Conservation (phyloP, 2,797 vertebrate genomes). For the Trachurus trachurus region DNA sequence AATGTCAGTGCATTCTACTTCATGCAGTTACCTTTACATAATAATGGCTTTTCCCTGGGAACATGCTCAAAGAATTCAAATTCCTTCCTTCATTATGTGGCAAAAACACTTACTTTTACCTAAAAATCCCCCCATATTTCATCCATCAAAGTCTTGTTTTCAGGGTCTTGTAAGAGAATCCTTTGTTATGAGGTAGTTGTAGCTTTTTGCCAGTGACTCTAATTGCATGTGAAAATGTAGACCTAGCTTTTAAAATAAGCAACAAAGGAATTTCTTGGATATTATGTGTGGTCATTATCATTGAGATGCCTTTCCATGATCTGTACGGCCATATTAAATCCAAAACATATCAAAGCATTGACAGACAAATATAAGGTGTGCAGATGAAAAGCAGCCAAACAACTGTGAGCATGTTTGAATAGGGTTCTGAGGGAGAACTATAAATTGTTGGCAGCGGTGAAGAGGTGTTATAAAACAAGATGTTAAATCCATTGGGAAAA, state of each 20-base stretch:
- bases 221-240: neutral
- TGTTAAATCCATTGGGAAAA: constrained; percentile 43
- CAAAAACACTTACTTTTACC: neutral
- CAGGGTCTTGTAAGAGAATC: neutral
- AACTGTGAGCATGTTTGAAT: constrained; percentile 8
- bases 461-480: constrained; percentile 33
- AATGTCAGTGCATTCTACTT: neutral
- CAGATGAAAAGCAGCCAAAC: constrained; percentile 34
- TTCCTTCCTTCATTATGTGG: too few species aligned
- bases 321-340: constrained; percentile 1
- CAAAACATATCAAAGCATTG: constrained; percentile 27
- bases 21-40: neutral
- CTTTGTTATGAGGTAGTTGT: constrained; percentile 10
- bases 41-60: neutral
- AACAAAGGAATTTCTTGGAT: neutral
- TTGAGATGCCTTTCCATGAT: constrained; percentile 17
- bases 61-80: neutral
- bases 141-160: neutral
- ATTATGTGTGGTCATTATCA: constrained; percentile 25
- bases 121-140: neutral
- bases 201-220: constrained; percentile 10
- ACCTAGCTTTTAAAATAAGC: neutral
- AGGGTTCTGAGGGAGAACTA: constrained; percentile 14
- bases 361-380: constrained; percentile 14
- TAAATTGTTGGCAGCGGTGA: constrained; percentile 34